These are phyloP conservation scores for Amblyopsis rosae DNA, from an alignment of 2,113 vertebrate genomes.

Conservation along the genomic window DNA sequence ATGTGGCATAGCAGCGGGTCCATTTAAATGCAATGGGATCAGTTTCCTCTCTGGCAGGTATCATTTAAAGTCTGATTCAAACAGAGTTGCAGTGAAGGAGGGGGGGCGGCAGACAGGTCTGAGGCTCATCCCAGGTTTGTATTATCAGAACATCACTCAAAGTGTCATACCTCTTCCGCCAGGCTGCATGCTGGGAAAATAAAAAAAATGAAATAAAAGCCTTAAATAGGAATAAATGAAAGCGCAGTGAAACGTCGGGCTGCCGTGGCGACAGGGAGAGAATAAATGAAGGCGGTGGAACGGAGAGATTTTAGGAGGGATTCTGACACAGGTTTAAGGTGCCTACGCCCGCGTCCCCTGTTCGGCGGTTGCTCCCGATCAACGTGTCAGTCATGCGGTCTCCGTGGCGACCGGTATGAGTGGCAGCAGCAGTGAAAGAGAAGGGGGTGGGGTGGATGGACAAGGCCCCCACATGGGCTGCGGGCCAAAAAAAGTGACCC, in stretches of 20 bases:
- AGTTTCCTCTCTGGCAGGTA: constrained; percentile 55
- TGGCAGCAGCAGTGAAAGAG: constrained; percentile 21
- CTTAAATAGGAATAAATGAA: constrained; percentile 6
- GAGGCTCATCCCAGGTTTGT: constrained; percentile 38
- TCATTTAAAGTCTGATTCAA: constrained; percentile 50
- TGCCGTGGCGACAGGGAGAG: no score
- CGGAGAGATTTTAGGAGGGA: constrained; percentile 20
- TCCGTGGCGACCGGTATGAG: constrained; percentile 35
- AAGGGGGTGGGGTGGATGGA: constrained; percentile 7
- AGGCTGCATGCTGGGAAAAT: constrained; percentile 2
- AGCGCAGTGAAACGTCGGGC: no score
- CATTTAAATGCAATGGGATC: constrained; percentile 35
- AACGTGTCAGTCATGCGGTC: constrained; percentile 52
- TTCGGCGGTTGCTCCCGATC: constrained; percentile 37
- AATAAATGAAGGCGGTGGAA: background rate
- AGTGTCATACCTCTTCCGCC: background rate
- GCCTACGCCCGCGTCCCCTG: background rate
- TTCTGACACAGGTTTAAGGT: constrained; percentile 25
- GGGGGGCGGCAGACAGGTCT: background rate
- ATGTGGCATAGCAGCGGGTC: constrained; percentile 43
- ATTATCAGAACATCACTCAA: constrained; percentile 35
- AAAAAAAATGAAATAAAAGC: background rate
- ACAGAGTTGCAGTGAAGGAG: constrained; percentile 32
- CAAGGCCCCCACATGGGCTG: background rate
- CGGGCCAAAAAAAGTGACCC: constrained; percentile 18